Evolutionary conservation across 2,797 vertebrate species (phyloP).

Genomic region (Garrulus glandarius): DNA sequence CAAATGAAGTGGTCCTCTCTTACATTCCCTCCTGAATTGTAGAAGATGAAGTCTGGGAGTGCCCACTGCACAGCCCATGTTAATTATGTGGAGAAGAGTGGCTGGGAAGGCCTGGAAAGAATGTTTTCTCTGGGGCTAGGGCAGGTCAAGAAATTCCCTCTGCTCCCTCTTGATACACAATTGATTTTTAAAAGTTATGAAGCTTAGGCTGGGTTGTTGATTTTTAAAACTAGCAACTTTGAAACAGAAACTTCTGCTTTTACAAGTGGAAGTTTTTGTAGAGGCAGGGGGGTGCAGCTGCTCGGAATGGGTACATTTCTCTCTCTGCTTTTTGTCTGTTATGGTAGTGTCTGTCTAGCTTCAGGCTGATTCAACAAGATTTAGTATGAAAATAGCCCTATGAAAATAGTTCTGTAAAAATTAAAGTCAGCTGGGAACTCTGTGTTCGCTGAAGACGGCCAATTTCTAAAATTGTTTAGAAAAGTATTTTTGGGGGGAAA

Average conservation of each 20-base stretch:
- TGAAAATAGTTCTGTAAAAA: background rate
- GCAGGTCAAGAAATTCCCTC: background rate
- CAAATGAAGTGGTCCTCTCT: background rate
- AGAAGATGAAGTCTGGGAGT: background rate
- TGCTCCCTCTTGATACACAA: background rate
- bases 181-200: background rate
- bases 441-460: background rate
- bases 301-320: background rate
- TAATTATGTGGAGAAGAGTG: background rate
- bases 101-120: background rate
- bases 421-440: background rate
- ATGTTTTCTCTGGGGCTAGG: background rate
- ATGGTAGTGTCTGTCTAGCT: background rate
- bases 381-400: background rate
- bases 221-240: background rate
- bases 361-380: background rate
- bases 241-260: background rate
- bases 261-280: background rate
- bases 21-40: background rate
- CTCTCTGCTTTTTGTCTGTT: rapidly evolving
- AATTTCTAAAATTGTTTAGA: background rate
- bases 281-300: background rate
- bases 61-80: rapidly evolving
- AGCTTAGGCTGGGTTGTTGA: background rate
- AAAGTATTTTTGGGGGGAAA: rapidly evolving